phyloP scores from a whole-genome alignment of 2,888 invertebrate species.

The Drosophila flavopinicola region DNA sequence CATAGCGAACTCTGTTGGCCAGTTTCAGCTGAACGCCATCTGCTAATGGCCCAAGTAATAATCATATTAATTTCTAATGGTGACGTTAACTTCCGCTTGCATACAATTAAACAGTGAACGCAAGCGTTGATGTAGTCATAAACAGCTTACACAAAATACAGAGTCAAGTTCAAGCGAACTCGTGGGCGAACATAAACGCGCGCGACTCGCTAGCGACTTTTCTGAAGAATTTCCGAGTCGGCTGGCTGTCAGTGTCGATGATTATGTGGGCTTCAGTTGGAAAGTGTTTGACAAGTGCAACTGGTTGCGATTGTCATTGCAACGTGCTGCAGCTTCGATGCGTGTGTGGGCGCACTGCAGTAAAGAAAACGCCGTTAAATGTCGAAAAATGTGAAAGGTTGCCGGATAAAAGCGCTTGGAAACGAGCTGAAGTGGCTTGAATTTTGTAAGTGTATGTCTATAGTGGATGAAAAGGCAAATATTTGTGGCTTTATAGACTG shows the following conservation, averaged over 20 bases:
- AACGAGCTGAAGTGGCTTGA: conserved; percentile 4
- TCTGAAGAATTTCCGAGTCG: conserved; percentile 46
- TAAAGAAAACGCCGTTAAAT: conserved; percentile 16
- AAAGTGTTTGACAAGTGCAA: conserved; percentile 72
- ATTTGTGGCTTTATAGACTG: conserved; percentile 4
- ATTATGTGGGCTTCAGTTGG: conserved; percentile 54
- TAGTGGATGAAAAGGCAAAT: conserved; percentile 12
- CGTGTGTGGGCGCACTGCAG: conserved; percentile 15
- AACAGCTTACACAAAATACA: conserved; percentile 39
- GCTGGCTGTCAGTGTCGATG: conserved; percentile 21
- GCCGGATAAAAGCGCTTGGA: conserved; percentile 13
- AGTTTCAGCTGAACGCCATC: conserved; percentile 16
- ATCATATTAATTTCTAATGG: conserved; percentile 43
- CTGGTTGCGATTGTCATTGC: conserved; percentile 48
- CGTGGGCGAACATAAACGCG: conserved; percentile 49
- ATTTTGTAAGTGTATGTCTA: neutral
- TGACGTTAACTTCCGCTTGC: conserved; percentile 70
- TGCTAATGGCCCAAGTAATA: conserved; percentile 46
- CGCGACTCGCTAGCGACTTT: conserved; percentile 41
- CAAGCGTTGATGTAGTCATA: conserved; percentile 29
- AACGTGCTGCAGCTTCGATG: conserved; percentile 22
- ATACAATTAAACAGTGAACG: conserved; percentile 12
- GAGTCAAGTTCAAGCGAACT: conserved; percentile 67
- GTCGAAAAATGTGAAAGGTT: conserved; percentile 61
- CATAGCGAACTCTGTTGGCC: conserved; percentile 11